These are phyloP conservation scores for Leucoraja erinaceus DNA, from an alignment of 2,113 vertebrate species.

Conservation along the genomic window DNA sequence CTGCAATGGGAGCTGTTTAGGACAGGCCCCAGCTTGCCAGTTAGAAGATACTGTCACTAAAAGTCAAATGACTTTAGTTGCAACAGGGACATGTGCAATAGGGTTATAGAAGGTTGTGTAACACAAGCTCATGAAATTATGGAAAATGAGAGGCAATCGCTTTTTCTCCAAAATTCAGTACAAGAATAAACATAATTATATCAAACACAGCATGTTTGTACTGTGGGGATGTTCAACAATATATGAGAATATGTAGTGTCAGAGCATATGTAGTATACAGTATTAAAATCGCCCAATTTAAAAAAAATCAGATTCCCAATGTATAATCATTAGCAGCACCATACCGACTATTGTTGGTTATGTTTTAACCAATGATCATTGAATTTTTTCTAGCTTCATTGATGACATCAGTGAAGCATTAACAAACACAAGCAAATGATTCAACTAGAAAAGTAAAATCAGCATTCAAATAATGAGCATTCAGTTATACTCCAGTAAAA, in stretches of 20 bases:
- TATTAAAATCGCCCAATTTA: background rate
- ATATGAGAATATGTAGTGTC: background rate
- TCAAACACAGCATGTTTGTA: background rate
- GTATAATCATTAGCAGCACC: background rate
- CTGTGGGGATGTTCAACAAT: background rate
- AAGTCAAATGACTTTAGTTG: constrained; percentile 46
- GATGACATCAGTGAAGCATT: constrained; percentile 20
- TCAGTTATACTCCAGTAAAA: background rate
- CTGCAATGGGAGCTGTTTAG: constrained; percentile 71
- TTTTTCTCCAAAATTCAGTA: background rate
- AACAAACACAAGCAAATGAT: constrained; percentile 10
- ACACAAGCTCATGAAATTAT: background rate
- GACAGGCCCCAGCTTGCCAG: constrained; percentile 47
- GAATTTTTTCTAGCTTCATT: background rate
- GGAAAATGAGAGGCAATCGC: background rate
- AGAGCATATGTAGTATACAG: background rate
- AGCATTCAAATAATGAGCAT: constrained; percentile 5
- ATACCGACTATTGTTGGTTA: background rate
- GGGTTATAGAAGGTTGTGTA: background rate
- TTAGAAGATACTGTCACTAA: constrained; percentile 49
- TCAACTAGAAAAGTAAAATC: background rate
- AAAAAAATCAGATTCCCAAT: background rate
- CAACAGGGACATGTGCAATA: constrained; percentile 41
- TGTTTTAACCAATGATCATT: background rate
- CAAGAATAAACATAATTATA: background rate